Percentiles rank a stretch among this genome's conserved stretches.
phyloP scores from a whole-genome alignment of 2,113 vertebrate species.

The Alethe castanea region DNA sequence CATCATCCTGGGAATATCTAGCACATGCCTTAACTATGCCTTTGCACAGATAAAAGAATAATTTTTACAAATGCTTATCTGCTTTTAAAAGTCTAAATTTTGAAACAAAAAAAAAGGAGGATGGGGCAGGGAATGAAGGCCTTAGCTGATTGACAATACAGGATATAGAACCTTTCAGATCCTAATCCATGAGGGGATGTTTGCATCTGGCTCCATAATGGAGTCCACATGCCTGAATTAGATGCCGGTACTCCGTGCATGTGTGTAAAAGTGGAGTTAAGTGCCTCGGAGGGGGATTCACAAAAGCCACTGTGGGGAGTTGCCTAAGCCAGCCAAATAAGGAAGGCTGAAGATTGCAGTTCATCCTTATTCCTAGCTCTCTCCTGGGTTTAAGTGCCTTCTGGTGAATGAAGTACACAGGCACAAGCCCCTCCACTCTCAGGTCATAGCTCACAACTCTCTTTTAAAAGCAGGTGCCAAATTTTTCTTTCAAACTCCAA shows the following conservation, averaged over 20 bases:
- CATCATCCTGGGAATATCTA: not conserved
- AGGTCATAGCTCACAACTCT: not conserved
- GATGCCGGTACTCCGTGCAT: not conserved
- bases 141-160: not conserved
- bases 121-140: not conserved
- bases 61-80: not conserved
- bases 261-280: not conserved
- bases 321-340: constrained; percentile 16
- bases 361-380: not conserved
- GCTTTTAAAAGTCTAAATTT: not conserved
- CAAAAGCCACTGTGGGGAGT: not conserved
- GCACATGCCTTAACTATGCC: not conserved
- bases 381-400: not conserved
- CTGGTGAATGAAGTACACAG: not conserved
- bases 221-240: not conserved
- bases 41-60: not conserved
- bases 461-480: not conserved
- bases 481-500: not conserved
- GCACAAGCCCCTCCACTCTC: not conserved
- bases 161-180: not conserved
- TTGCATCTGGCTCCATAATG: constrained; percentile 25
- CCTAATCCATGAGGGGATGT: not conserved
- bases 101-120: not conserved
- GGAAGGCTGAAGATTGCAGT: not conserved
- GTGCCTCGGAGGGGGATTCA: not conserved